phyloP scores from a whole-genome alignment of 2,888 invertebrate genomes.

The Chalcis sispes region DNA sequence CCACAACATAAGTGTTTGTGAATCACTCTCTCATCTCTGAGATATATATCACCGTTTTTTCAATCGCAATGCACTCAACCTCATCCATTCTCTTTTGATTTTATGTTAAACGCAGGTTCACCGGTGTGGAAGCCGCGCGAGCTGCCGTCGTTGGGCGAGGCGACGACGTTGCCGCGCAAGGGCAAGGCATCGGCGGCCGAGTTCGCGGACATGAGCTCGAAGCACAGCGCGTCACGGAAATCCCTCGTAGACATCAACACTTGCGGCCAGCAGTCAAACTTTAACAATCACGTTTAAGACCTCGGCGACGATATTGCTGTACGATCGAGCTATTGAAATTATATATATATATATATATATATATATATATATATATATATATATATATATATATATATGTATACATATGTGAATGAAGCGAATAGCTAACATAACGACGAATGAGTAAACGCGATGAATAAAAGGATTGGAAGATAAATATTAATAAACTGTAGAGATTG shows the following conservation, averaged over 20 bases:
- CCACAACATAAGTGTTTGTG: constrained; percentile 4
- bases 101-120: constrained; percentile 83
- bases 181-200: constrained; percentile 76
- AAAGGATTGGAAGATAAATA: no score
- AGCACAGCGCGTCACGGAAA: constrained; percentile 80
- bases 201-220: constrained; percentile 75
- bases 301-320: no score
- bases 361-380: no score
- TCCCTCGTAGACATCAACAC: constrained; percentile 79
- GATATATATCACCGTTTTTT: neutral
- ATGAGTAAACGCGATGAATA: no score
- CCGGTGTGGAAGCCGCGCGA: constrained; percentile 99
- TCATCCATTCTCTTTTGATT: constrained; percentile 36
- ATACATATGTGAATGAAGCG: no score
- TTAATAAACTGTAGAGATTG: no score
- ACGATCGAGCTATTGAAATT: no score
- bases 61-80: neutral
- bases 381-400: no score
- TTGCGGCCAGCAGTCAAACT: constrained; percentile 75
- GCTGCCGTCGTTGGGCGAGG: constrained; percentile 80
- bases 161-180: constrained; percentile 82
- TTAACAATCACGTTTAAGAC: constrained; percentile 76
- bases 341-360: no score
- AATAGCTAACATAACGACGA: no score
- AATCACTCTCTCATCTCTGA: neutral